These are phyloP conservation scores for Miopithecus talapoin DNA, from an alignment of 2,797 vertebrate genomes.

Conservation along the genomic window DNA sequence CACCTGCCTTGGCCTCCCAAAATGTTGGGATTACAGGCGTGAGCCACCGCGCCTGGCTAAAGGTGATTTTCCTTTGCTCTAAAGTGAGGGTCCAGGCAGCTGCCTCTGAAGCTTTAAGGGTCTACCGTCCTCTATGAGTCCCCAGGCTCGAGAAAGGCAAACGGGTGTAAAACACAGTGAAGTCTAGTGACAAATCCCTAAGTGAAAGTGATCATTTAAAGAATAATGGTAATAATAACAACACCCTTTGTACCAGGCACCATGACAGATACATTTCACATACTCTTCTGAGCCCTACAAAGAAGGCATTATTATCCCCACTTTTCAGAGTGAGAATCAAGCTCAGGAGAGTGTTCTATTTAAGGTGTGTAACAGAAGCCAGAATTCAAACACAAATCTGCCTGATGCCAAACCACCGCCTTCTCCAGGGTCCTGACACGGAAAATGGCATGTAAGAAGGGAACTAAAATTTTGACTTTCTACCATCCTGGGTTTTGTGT, in stretches of 20 bases:
- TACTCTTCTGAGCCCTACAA: background rate
- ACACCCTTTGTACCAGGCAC: background rate
- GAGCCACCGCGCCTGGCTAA: background rate
- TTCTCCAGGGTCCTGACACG: background rate
- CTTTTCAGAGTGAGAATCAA: background rate
- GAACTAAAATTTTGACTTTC: background rate
- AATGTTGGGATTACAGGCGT: background rate
- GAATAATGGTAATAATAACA: background rate
- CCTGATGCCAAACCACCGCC: background rate
- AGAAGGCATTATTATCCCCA: background rate
- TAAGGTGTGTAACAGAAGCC: background rate
- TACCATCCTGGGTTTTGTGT: background rate
- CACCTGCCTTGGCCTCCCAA: too few species aligned
- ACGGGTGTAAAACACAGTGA: background rate
- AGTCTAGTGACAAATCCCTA: background rate
- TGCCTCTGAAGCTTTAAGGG: background rate
- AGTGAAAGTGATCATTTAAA: background rate
- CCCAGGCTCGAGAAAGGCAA: background rate
- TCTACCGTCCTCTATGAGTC: background rate
- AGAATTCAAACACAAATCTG: background rate
- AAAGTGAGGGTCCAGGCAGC: background rate
- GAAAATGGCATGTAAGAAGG: background rate
- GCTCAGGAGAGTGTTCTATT: background rate
- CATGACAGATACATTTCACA: background rate
- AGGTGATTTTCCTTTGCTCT: background rate